Evolutionary conservation across 1,140 invertebrate genomes (phyloP).

Genomic region (Euura lappo): DNA sequence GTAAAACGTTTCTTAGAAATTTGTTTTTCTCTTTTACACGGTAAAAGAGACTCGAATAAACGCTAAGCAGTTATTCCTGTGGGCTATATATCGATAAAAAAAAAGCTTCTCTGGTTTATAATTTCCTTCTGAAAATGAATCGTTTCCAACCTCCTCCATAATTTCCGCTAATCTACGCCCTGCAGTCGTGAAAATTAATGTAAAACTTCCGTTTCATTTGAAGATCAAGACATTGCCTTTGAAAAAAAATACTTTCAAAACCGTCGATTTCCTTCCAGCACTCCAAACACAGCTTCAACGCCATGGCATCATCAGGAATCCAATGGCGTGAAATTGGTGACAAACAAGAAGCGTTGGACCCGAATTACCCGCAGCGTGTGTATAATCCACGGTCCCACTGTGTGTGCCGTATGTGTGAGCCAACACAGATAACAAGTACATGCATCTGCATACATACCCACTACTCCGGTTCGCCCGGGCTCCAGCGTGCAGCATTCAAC

Average conservation of each 20-base stretch:
- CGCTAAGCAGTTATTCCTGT: not conserved
- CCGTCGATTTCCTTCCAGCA: not conserved
- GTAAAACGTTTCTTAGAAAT: not conserved
- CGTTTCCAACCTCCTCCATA: not conserved
- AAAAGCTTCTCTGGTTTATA: not conserved
- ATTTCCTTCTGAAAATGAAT: not conserved
- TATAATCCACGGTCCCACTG: not conserved
- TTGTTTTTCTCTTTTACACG: not conserved
- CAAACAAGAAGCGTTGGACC: not conserved
- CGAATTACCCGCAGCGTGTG: not conserved
- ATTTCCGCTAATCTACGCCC: too few relatives aligned
- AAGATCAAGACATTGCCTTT: not conserved
- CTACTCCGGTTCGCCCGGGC: not conserved
- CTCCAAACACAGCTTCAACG: too few relatives aligned
- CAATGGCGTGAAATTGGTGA: slow-evolving; percentile 1
- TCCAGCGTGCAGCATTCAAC: not conserved
- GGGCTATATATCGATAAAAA: not conserved
- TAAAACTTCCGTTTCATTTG: too few relatives aligned
- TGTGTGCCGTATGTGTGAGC: not conserved
- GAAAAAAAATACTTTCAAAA: not conserved
- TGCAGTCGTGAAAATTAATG: too few relatives aligned
- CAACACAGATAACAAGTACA: not conserved
- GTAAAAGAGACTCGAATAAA: not conserved
- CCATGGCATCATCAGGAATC: not conserved
- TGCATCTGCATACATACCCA: not conserved